These are phyloP conservation scores for Tetraodon nigroviridis DNA, from an alignment of 2,113 vertebrate genomes.

Conservation along the genomic window DNA sequence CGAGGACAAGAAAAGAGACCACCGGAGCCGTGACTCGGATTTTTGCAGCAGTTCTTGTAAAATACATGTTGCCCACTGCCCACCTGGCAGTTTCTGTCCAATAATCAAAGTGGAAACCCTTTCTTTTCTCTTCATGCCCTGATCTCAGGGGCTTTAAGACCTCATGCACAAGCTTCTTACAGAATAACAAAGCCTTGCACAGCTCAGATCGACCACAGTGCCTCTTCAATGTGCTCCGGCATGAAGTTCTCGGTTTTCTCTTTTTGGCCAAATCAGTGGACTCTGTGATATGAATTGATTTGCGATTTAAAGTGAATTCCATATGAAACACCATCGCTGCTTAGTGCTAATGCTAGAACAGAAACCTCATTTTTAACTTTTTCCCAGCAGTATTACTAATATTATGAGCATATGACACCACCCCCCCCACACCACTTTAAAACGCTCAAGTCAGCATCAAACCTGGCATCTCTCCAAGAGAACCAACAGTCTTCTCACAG, in stretches of 20 bases:
- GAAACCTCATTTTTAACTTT: too few species aligned
- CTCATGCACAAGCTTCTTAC: not conserved
- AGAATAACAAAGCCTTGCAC: constrained; percentile 14
- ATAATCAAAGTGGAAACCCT: not conserved
- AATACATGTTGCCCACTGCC: not conserved
- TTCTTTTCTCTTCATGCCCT: not conserved
- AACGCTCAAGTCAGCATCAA: too few species aligned
- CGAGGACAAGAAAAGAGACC: too few species aligned
- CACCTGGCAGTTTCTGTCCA: constrained; percentile 8
- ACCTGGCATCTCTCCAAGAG: not conserved
- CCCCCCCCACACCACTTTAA: too few species aligned
- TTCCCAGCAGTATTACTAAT: too few species aligned
- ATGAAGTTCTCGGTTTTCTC: not conserved
- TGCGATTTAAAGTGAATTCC: too few species aligned
- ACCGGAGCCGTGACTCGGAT: too few species aligned
- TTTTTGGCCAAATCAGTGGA: not conserved
- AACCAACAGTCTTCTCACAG: not conserved
- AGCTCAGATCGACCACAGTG: not conserved
- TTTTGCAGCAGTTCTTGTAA: not conserved
- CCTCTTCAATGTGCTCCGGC: not conserved
- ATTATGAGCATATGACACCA: too few species aligned
- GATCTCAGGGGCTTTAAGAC: constrained; percentile 8
- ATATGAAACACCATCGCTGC: too few species aligned
- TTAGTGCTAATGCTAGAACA: too few species aligned
- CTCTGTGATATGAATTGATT: too few species aligned